These are phyloP conservation scores for Volucella inflata DNA, from an alignment of 2,888 invertebrate genomes.

Conservation along the genomic window DNA sequence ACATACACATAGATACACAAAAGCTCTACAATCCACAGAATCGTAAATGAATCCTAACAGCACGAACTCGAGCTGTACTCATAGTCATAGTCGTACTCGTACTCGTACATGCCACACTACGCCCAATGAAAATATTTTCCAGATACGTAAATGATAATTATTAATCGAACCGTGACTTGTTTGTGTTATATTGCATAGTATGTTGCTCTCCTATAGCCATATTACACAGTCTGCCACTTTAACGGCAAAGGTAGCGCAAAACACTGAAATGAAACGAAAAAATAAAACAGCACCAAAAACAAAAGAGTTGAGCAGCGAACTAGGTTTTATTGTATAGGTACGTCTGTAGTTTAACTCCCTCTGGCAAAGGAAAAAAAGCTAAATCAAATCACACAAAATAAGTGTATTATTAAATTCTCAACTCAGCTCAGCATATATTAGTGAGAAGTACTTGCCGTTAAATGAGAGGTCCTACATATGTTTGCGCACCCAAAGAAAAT, in stretches of 20 bases:
- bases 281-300: slow-evolving; percentile 29
- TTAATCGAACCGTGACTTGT: slow-evolving; percentile 75
- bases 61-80: slow-evolving; percentile 30
- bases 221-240: slow-evolving; percentile 37
- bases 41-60: slow-evolving; percentile 39
- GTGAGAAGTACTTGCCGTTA: slow-evolving; percentile 36
- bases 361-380: slow-evolving; percentile 11
- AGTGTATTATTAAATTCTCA: slow-evolving; percentile 49
- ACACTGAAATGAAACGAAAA: not conserved
- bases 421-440: slow-evolving; percentile 28
- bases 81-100: not conserved
- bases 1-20: slow-evolving; percentile 21
- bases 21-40: slow-evolving; percentile 35
- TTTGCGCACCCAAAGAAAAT: slow-evolving; percentile 45
- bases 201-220: slow-evolving; percentile 52
- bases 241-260: slow-evolving; percentile 36
- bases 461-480: slow-evolving; percentile 39
- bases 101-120: slow-evolving; percentile 57
- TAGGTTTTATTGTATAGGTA: not conserved
- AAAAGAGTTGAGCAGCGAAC: slow-evolving; percentile 72
- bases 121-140: slow-evolving; percentile 74
- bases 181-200: slow-evolving; percentile 55
- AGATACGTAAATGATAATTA: slow-evolving; percentile 71
- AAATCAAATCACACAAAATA: slow-evolving; percentile 46
- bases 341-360: not conserved